Base-by-base conservation (phyloP, 2,113 vertebrate species). In the Oxygymnocypris stewartii region DNA sequence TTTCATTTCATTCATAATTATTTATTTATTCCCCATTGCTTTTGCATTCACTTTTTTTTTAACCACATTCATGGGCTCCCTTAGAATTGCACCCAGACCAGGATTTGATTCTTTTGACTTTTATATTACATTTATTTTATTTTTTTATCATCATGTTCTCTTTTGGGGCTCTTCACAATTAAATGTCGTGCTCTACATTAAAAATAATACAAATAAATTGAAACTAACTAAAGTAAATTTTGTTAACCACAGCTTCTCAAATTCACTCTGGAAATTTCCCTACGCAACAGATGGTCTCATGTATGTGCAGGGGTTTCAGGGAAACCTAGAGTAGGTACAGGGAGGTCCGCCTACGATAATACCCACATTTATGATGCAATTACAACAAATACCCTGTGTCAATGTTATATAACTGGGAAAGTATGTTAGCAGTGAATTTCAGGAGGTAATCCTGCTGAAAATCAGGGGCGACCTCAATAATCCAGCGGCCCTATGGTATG, bases 361-460 rank as follows among this genome's bases (percentile, higher is more conserved):
- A 84, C 76, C 67, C 61, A 63, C 74, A 40, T 84, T 59, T 87
- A 87, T 84, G 47, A 84, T 59, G 67, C 69, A 89, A 87, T 77
- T 82, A 82, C 13, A 37, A 31, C 74, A 74, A 77, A 84, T 67
- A 25, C 65, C 80, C 49, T 57, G 10, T 28, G 63, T 85, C 75
- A 31, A 73, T 31, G 37, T 88, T 84, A 86, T 61, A 86, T 80
- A 88, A 86, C 40, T 14, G 2, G 35, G 31, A 69, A 79, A 79
- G 78, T 73, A 75, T 80, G 63, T 73, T 76, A 85, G 75, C 49
- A 74, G 63, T 71, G 16, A 63, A 76, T 84, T 86, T 87, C 40
- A 76, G 31, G 40, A 18, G 35, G 25, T 69, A 79, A 59, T 85
- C 75, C 88, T 79, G 51, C 77, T 69, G 31, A 79, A 77, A 85